A percentile compares a stretch with the other conserved stretches of the same genome.
phyloP scores from a whole-genome alignment of 2,888 invertebrate species.

The Caenorhabditis sinica region DNA sequence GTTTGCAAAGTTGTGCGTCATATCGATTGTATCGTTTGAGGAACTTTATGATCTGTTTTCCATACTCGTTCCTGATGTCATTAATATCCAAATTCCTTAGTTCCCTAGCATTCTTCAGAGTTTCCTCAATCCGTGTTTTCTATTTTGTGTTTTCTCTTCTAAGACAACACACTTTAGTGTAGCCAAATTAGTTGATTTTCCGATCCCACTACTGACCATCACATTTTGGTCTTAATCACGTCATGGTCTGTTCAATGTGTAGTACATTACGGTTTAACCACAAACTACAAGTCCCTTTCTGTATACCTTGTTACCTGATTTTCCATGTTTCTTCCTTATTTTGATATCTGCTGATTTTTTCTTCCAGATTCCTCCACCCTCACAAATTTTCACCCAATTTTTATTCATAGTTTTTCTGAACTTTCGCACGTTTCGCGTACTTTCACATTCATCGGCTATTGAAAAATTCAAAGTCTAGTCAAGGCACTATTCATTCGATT shows the following conservation, averaged over 20 bases:
- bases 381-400: constrained; percentile 11
- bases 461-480: constrained; percentile 19
- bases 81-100: background rate
- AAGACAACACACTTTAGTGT: background rate
- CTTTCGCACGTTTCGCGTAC: constrained; percentile 46
- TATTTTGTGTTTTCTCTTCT: background rate
- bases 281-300: constrained; percentile 23
- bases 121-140: constrained; percentile 8
- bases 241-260: constrained; percentile 16
- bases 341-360: background rate
- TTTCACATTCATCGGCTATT: constrained; percentile 37
- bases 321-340: background rate
- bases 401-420: constrained; percentile 9
- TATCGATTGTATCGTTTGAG: too few relatives aligned
- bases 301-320: background rate
- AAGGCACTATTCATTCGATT: constrained; percentile 26
- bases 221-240: constrained; percentile 35
- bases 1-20: too few relatives aligned
- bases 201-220: background rate
- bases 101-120: background rate
- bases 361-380: constrained; percentile 17
- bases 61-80: background rate
- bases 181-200: constrained; percentile 18
- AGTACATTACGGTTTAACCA: background rate
- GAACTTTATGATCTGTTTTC: background rate